Conservation (phyloP, 2,888 invertebrate genomes). For the Gymnocheta viridis region DNA sequence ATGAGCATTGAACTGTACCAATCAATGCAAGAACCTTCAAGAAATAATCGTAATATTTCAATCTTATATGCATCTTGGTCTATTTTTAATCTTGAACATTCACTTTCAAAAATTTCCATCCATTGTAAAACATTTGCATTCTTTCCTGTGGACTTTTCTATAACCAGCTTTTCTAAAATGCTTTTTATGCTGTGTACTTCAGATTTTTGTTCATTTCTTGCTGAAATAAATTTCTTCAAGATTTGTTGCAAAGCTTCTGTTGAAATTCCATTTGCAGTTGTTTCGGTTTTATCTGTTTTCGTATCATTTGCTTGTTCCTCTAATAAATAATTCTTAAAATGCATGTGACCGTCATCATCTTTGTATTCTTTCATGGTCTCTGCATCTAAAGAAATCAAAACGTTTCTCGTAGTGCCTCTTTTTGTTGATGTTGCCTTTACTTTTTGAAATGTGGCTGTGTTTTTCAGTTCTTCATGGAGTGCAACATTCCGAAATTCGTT, state of each 20-base stretch:
- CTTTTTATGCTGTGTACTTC: constrained; percentile 29
- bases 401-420: constrained; percentile 41
- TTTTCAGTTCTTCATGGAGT: constrained; percentile 29
- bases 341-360: constrained; percentile 35
- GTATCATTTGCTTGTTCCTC: constrained; percentile 21
- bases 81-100: constrained; percentile 55
- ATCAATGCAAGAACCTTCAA: too few species aligned
- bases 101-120: constrained; percentile 59
- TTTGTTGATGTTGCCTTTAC: constrained; percentile 49
- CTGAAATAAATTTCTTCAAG: constrained; percentile 19
- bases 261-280: constrained; percentile 31
- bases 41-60: constrained; percentile 64
- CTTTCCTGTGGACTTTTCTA: constrained; percentile 40
- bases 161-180: constrained; percentile 41
- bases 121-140: constrained; percentile 50
- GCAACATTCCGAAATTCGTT: constrained; percentile 17
- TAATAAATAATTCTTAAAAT: constrained; percentile 34
- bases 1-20: too few species aligned
- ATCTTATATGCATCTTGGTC: constrained; percentile 32
- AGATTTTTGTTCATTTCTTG: constrained; percentile 19
- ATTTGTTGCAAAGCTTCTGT: constrained; percentile 22
- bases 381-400: constrained; percentile 45
- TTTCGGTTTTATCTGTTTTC: background rate
- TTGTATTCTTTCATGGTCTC: constrained; percentile 29
- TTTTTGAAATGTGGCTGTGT: constrained; percentile 40